Conservation (phyloP, 2,888 invertebrate species). For the Brachypalpus laphriformis region DNA sequence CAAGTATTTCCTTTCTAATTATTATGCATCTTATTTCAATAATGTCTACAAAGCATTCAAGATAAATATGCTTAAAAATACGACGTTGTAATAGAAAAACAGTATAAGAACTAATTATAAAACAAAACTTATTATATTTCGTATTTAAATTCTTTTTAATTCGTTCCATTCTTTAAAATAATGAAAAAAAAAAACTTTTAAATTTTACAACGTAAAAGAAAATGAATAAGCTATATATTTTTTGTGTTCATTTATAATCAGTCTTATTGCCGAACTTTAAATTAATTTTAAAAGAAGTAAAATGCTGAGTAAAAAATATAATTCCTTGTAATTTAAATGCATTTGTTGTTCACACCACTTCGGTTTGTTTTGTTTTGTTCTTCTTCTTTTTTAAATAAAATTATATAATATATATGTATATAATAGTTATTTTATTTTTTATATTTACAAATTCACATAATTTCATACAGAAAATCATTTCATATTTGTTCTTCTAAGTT, state of each 20-base stretch:
- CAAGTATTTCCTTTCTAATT: slow-evolving; percentile 1
- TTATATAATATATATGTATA: slow-evolving; percentile 39
- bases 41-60: background rate
- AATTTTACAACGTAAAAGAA: background rate
- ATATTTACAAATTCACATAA: slow-evolving; percentile 44
- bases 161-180: background rate
- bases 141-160: background rate
- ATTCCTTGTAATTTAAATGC: slow-evolving; percentile 45
- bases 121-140: background rate
- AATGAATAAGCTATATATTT: slow-evolving; percentile 11
- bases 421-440: slow-evolving; percentile 11
- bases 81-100: background rate
- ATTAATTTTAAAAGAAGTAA: slow-evolving; percentile 7
- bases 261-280: slow-evolving; percentile 69
- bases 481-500: slow-evolving; percentile 5
- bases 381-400: slow-evolving; percentile 42
- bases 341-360: slow-evolving; percentile 27
- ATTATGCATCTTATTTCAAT: background rate
- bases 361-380: background rate
- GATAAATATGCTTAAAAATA: background rate
- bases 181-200: background rate
- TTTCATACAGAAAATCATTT: slow-evolving; percentile 29
- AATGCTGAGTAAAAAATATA: background rate
- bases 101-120: too few relatives aligned
- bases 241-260: slow-evolving; percentile 55